Conservation (phyloP, 2,113 vertebrate species). For the Monarcha castaneiventris region DNA sequence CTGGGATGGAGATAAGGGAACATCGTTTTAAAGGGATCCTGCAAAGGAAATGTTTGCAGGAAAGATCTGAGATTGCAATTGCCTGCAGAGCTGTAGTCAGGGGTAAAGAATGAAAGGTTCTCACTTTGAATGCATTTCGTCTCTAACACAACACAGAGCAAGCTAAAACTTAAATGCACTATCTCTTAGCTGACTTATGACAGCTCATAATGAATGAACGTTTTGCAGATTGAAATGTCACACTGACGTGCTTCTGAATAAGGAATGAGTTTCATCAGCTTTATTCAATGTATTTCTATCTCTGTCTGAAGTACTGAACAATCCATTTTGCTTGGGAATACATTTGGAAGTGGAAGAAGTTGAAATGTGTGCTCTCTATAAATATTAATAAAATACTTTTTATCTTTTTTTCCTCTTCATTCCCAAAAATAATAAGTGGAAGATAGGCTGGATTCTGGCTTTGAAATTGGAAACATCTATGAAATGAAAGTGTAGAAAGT, state of each 20-base stretch:
- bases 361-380: not conserved
- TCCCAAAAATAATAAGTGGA: not conserved
- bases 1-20: not conserved
- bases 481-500: not conserved
- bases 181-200: not conserved
- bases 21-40: not conserved
- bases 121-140: not conserved
- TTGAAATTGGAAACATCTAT: not conserved
- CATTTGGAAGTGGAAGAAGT: not conserved
- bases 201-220: not conserved
- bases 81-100: not conserved
- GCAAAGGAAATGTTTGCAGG: not conserved
- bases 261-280: not conserved
- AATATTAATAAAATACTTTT: not conserved
- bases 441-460: not conserved
- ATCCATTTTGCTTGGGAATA: slow-evolving; percentile 6
- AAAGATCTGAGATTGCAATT: not conserved
- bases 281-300: not conserved
- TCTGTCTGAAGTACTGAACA: not conserved
- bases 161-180: not conserved
- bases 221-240: not conserved
- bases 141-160: not conserved
- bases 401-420: not conserved
- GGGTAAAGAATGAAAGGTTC: not conserved
- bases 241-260: not conserved